Percentiles rank a stretch among this genome's conserved stretches.
Evolutionary conservation across 2,113 vertebrate genomes (phyloP).

Genomic region (Trinectes maculatus): DNA sequence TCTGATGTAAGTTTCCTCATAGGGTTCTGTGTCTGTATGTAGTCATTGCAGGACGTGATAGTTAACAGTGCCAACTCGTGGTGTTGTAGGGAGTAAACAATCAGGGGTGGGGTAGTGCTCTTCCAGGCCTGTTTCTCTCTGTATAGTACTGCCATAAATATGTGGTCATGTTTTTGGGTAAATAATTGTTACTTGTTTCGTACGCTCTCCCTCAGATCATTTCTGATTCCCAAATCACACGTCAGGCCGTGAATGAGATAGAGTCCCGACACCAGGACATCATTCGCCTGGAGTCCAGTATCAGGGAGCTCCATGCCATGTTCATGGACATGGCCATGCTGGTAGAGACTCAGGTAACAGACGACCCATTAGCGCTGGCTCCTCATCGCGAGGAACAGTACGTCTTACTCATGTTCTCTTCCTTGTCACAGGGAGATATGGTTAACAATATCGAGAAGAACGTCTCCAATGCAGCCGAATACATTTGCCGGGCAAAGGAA

Average conservation of each 20-base stretch:
- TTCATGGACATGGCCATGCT: slow-evolving; percentile 97
- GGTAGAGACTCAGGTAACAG: slow-evolving; percentile 92
- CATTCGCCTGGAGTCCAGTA: slow-evolving; percentile 92
- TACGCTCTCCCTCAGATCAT: slow-evolving; percentile 85
- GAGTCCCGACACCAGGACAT: slow-evolving; percentile 96
- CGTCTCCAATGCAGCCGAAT: slow-evolving; percentile 88
- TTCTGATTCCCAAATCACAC: slow-evolving; percentile 93
- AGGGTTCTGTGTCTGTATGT: not conserved
- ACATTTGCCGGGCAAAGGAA: slow-evolving; percentile 89
- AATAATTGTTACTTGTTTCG: not conserved
- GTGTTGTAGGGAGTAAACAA: not conserved
- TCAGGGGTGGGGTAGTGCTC: not conserved
- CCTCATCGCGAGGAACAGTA: no score
- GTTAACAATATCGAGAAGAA: slow-evolving; percentile 96
- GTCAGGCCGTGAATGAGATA: slow-evolving; percentile 93
- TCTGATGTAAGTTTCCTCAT: slow-evolving; percentile 86
- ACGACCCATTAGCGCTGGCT: no score
- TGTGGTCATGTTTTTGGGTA: not conserved
- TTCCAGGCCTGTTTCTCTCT: not conserved
- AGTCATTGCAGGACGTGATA: not conserved
- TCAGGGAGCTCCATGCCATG: slow-evolving; percentile 92
- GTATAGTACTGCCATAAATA: not conserved
- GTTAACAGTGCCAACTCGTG: slow-evolving; percentile 43
- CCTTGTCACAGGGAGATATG: slow-evolving; percentile 94
- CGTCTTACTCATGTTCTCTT: no score